These are phyloP conservation scores for Drosophila cyrtoloma DNA, from an alignment of 2,888 invertebrate genomes.

Conservation along the genomic window DNA sequence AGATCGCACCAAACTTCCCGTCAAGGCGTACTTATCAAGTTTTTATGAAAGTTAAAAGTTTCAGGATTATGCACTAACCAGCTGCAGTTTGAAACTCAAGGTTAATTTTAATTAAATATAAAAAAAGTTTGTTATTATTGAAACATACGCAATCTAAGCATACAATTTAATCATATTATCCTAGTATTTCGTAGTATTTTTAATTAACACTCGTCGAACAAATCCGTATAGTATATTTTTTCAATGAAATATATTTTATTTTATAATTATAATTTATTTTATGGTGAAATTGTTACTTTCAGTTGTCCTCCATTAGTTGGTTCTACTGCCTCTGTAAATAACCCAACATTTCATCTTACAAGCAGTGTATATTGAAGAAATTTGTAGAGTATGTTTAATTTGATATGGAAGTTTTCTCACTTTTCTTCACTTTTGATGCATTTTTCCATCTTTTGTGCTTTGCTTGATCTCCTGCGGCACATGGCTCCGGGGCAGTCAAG, in stretches of 20 bases:
- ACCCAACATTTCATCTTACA: not conserved
- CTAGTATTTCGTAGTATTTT: not conserved
- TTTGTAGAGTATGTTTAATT: constrained; percentile 5
- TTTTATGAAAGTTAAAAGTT: constrained; percentile 4
- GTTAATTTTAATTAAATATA: not conserved
- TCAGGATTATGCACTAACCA: constrained; percentile 1
- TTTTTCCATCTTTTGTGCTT: constrained; percentile 7
- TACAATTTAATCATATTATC: not conserved
- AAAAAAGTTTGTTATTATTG: not conserved
- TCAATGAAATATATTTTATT: not conserved
- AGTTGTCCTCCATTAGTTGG: not conserved
- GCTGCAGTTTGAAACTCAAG: not conserved
- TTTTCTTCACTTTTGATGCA: not conserved
- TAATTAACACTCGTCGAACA: not conserved
- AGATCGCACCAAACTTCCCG: constrained; percentile 24
- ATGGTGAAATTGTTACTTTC: not conserved
- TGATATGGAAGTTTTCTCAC: not conserved
- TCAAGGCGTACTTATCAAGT: constrained; percentile 12
- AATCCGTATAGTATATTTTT: not conserved
- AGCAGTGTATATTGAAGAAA: too few species aligned
- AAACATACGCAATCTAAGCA: not conserved
- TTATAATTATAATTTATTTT: not conserved
- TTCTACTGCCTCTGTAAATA: not conserved
- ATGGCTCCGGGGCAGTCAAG: constrained; percentile 31
- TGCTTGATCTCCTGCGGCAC: constrained; percentile 19